Conservation (phyloP, 2,888 invertebrate species). For the Drosophila formosana region DNA sequence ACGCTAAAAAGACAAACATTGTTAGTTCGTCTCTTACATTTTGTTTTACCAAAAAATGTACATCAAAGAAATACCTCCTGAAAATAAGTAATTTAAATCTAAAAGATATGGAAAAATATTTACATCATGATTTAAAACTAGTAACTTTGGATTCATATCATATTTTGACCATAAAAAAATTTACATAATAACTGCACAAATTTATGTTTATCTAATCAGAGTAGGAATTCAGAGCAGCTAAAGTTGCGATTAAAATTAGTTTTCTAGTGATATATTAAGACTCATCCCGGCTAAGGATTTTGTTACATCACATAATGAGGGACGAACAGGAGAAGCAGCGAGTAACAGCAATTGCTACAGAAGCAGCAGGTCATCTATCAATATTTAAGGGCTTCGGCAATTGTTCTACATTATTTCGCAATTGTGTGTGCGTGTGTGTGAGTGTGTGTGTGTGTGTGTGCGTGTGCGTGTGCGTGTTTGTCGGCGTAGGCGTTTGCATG, state of each 20-base stretch:
- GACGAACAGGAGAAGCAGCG: not conserved
- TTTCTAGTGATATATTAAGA: not conserved
- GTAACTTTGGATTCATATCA: too few species aligned
- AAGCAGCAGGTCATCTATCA: conserved; percentile 55
- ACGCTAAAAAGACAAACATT: too few species aligned
- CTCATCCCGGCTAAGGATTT: not conserved
- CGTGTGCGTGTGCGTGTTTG: conserved; percentile 5
- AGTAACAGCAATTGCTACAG: conserved; percentile 31
- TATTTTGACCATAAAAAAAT: too few species aligned
- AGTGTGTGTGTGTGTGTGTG: conserved; percentile 2
- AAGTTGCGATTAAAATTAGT: not conserved
- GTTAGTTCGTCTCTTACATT: too few species aligned
- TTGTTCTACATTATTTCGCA: conserved; percentile 45
- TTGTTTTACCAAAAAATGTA: too few species aligned
- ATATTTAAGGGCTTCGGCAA: conserved; percentile 62
- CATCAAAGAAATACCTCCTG: too few species aligned
- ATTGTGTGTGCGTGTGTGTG: conserved; percentile 3
- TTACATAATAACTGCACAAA: too few species aligned
- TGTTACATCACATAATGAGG: not conserved
- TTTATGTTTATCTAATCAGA: not conserved
- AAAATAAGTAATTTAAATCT: too few species aligned
- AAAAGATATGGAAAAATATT: too few species aligned
- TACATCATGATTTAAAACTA: too few species aligned
- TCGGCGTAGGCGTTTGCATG: conserved; percentile 18
- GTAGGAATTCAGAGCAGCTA: not conserved